A percentile compares a stretch with the other conserved stretches of the same genome.
These are phyloP conservation scores for Melangyna quadrimaculata DNA, from an alignment of 2,888 invertebrate genomes.

Conservation along the genomic window DNA sequence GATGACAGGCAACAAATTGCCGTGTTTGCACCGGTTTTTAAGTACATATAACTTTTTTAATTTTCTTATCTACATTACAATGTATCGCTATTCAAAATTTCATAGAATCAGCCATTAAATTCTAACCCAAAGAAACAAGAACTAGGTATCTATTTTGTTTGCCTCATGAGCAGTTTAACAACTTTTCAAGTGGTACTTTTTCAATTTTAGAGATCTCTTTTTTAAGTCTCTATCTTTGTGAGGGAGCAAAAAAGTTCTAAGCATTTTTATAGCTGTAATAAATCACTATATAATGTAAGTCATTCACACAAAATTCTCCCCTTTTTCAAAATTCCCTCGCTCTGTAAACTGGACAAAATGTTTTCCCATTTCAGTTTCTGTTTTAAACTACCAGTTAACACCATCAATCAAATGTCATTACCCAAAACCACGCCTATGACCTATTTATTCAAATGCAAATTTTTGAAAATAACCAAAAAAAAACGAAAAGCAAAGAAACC, in stretches of 20 bases:
- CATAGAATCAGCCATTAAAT: neutral
- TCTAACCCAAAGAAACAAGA: neutral
- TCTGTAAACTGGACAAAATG: neutral
- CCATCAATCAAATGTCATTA: conserved; percentile 57
- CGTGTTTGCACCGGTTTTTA: neutral
- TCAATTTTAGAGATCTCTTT: neutral
- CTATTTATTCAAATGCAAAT: conserved; percentile 57
- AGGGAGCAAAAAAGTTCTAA: neutral
- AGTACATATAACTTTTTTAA: no score
- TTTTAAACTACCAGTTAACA: conserved; percentile 15
- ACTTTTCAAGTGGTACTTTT: conserved; percentile 19
- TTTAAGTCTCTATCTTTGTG: neutral
- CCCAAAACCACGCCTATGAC: conserved; percentile 31
- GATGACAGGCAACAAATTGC: no score
- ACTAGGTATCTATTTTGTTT: neutral
- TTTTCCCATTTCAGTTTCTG: neutral
- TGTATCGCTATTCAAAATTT: neutral
- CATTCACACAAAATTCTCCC: neutral
- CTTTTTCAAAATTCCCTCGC: neutral
- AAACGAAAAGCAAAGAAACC: neutral
- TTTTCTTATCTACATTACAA: no score
- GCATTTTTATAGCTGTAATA: neutral
- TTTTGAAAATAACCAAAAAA: conserved; percentile 5
- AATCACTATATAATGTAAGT: conserved; percentile 13
- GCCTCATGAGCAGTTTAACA: conserved; percentile 10